Base-by-base conservation (phyloP, 2,888 invertebrate species). In the Horisme vitalbata region DNA sequence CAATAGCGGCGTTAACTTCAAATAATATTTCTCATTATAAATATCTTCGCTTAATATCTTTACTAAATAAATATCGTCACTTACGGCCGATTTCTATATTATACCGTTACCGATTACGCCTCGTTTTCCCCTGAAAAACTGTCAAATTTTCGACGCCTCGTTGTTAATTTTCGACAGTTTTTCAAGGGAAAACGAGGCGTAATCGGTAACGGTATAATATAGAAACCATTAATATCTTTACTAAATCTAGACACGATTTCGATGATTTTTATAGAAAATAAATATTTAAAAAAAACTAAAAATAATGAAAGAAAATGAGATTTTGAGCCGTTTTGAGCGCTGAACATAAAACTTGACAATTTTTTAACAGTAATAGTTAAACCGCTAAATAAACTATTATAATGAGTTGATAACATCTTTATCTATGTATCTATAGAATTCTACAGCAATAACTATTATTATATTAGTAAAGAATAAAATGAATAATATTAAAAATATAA, bases 321-420 rank as follows among this genome's bases (percentile, higher is more conserved):
- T 56, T 58, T 66, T 61, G 65, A 68, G 66, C 66, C 39, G 47
- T 63, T 67, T 68, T 67, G 68, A 68, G 68, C 68, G 56, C 32
- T 57, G 52, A 44, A 57, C 45, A 51, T 41, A 51, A 48, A 55
- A 55, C 50, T 55, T 47, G 54, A 36, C 43, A 30, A 13, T 28
- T 41, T 45, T 28, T 39, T 31, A 49, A 44, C 44, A 39, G 14
- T 39, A 3, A 27, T 38, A 21, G 24, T 23, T 44, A 13, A 27
- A 21, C 23, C 34, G 27, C 14, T n/a, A 33, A n/a, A 49, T 57
- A 57, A 37, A 57, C 45, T 55, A 44, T 54, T 41, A 27, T 8
- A 18, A 34, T 20, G 36, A 51, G 45, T 56, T 55, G 52, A 55
- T 61, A 65, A 68, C 68, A 62, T 59, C 45, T 18, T 41, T 21